Base-by-base conservation (phyloP, 2,797 vertebrate genomes). In the Lophura swinhoii region DNA sequence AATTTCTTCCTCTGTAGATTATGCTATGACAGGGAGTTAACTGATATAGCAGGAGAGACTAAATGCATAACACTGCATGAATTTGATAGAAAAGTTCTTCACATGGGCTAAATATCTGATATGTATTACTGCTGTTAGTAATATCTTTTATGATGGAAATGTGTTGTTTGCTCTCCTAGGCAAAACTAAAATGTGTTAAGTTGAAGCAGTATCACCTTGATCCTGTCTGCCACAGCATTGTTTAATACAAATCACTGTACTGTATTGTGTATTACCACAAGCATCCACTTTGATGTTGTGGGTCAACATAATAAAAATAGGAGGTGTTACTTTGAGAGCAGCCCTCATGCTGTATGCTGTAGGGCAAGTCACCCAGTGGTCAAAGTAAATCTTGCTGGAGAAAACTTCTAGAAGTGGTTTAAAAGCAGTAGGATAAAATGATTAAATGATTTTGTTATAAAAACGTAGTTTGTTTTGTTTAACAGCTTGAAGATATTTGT, bases 401-500 rank as follows among this genome's bases (percentile, higher is more conserved):
- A 62, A 56, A 62, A 48, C 10, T 64, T 88, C 51, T 91, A 24
- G 7, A 71, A 92, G 75, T 69, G 31, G 21, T 83, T 93, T 84
- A 56, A 77, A 78, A 76, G 33, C 73, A 37, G n/a, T 55, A 69
- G 55, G 31, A 55, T 48, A 39, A 87, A 78, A 29, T 62, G 15
- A 55, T 62, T 60, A 87, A 74, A 28, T 60, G 12, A 55, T 59
- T 60, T 56, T 82, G 48, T 53, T 41, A 75, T 90, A 69, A 29
- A 44, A 91, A 20, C 21, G n/a, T 82, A 90, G 9, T 58, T 28
- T 84, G 46, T 78, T 67, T 94, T 94, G 88, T 77, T 10, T 87
- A 91, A 80, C 17, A 77, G 43, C 56, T 81, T 78, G 43, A 60
- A 84, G n/a, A 12, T 75, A 41, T 48, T 70, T 79, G 28, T 14